phyloP scores from a whole-genome alignment of 2,888 invertebrate species.

The Trissonchulus latispiculum region DNA sequence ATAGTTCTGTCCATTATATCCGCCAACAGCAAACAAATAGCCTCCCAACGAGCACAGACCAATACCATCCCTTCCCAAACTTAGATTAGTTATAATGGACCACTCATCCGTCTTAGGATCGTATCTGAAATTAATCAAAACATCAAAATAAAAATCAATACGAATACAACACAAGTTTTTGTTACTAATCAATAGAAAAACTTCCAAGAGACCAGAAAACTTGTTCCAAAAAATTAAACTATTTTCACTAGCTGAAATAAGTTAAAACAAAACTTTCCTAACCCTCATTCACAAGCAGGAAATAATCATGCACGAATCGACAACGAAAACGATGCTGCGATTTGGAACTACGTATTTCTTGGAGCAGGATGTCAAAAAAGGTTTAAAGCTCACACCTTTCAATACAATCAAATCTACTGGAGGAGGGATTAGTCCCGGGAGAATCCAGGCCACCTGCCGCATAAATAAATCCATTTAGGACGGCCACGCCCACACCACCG shows the following conservation, averaged over 20 bases:
- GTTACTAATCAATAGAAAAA: too few relatives aligned
- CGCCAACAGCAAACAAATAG: constrained; percentile 69
- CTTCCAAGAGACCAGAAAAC: too few relatives aligned
- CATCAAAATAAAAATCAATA: too few relatives aligned
- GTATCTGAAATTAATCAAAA: constrained; percentile 53
- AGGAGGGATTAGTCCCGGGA: constrained; percentile 71
- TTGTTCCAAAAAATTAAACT: too few relatives aligned
- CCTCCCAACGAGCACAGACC: constrained; percentile 76
- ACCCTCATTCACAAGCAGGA: too few relatives aligned
- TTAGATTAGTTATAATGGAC: constrained; percentile 71
- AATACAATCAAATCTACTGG: constrained; percentile 73
- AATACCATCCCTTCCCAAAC: constrained; percentile 73
- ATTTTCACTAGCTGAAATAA: too few relatives aligned
- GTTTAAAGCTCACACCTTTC: constrained; percentile 74
- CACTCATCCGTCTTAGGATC: constrained; percentile 68
- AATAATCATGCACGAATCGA: constrained; percentile 9
- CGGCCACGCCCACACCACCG: constrained; percentile 79
- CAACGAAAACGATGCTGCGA: too few relatives aligned
- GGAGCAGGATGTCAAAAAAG: too few relatives aligned
- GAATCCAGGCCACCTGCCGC: constrained; percentile 89
- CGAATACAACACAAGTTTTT: too few relatives aligned
- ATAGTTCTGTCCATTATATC: constrained; percentile 71
- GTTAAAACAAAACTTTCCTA: too few relatives aligned
- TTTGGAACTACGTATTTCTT: too few relatives aligned
- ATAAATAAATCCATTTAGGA: constrained; percentile 74